These are phyloP conservation scores for Teleiodes luculella DNA, from an alignment of 2,888 invertebrate species.

Conservation along the genomic window DNA sequence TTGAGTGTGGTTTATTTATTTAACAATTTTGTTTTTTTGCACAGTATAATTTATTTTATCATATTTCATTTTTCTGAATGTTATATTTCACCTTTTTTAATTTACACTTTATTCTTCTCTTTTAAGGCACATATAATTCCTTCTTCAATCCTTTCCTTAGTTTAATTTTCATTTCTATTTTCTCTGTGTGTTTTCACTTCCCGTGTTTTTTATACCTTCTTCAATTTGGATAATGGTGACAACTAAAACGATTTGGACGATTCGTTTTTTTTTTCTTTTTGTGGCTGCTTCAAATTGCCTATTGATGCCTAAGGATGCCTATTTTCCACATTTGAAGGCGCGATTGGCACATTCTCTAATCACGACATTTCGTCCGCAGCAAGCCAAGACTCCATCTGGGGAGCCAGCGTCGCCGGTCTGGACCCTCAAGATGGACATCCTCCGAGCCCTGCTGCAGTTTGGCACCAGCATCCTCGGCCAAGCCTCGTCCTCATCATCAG, in stretches of 20 bases:
- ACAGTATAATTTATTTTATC: no score
- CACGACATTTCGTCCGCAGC: not conserved
- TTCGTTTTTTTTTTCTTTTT: no score
- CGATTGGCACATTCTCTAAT: not conserved
- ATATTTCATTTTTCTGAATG: no score
- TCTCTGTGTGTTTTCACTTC: not conserved
- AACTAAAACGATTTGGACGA: no score
- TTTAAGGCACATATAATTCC: not conserved
- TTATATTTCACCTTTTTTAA: not conserved
- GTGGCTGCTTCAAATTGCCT: no score
- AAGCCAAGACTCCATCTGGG: slow-evolving; percentile 12
- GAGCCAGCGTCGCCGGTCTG: slow-evolving; percentile 42
- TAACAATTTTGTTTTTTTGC: no score
- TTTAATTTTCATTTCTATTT: not conserved
- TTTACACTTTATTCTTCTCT: not conserved
- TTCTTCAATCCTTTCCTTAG: not conserved
- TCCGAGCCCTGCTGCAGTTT: slow-evolving; percentile 57
- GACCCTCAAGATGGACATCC: slow-evolving; percentile 58
- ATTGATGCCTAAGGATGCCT: no score
- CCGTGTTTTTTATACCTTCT: no score
- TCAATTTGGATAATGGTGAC: no score
- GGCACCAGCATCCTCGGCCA: slow-evolving; percentile 51
- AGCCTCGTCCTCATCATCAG: slow-evolving; percentile 46
- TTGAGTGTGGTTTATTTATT: no score
- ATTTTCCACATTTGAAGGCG: no score